These are phyloP conservation scores for Chloroclystis v-ata DNA, from an alignment of 2,888 invertebrate species.

Conservation along the genomic window DNA sequence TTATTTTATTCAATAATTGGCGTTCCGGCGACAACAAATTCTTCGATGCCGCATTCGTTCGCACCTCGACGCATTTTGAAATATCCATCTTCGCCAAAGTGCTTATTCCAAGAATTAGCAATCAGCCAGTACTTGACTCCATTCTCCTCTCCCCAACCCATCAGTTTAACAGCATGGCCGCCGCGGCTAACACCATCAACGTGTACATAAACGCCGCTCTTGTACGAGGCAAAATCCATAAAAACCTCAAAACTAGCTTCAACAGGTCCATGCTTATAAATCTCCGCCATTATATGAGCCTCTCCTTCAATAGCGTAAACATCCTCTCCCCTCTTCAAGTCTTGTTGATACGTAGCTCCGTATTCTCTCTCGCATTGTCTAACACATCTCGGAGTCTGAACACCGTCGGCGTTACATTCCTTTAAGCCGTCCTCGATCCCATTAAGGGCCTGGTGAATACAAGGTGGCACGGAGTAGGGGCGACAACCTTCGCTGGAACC, in stretches of 20 bases:
- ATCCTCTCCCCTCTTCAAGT: neutral
- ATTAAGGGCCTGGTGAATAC: neutral
- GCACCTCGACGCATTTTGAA: conserved; percentile 89
- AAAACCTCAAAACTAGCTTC: neutral
- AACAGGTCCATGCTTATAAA: conserved; percentile 1
- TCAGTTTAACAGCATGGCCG: conserved; percentile 72
- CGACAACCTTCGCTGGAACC: conserved; percentile 75
- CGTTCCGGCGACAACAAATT: too few relatives aligned
- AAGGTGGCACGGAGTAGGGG: neutral
- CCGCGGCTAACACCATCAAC: neutral
- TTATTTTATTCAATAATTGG: too few relatives aligned
- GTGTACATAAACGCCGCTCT: neutral
- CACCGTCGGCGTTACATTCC: neutral
- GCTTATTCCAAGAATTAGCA: conserved; percentile 91
- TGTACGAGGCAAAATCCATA: neutral
- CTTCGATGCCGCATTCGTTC: conserved; percentile 53
- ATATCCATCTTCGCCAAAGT: conserved; percentile 91
- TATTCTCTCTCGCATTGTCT: neutral
- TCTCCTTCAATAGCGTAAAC: neutral
- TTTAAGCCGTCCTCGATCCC: neutral
- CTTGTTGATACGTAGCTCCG: neutral
- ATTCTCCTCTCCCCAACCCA: conserved; percentile 87
- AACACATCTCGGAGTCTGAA: neutral
- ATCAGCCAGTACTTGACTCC: conserved; percentile 86
- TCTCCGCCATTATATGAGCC: neutral